Percentiles rank a stretch among this genome's conserved stretches.
Evolutionary conservation across 2,888 invertebrate species (phyloP).

Genomic region (Scaeva pyrastri): DNA sequence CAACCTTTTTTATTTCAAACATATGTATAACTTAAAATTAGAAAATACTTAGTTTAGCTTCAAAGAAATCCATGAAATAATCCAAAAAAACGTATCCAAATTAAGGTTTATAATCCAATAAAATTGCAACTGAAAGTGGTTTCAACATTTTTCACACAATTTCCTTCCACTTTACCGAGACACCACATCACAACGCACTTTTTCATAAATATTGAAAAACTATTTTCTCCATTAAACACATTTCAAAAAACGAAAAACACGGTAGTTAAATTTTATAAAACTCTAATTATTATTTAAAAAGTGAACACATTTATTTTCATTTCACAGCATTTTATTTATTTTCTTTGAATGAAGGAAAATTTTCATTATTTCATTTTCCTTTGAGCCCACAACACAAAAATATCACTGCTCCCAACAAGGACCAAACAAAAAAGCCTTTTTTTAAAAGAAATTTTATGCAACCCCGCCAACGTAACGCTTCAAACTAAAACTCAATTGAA

Average conservation of each 20-base stretch:
- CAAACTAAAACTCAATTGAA: constrained; percentile 70
- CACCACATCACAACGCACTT: background rate
- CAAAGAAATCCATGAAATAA: constrained; percentile 2
- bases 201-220: background rate
- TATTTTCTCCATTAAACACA: background rate
- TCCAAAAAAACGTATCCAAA: constrained; percentile 4
- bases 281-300: background rate
- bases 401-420: constrained; percentile 19
- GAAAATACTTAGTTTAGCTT: constrained; percentile 20
- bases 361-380: constrained; percentile 13
- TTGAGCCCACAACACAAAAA: constrained; percentile 42
- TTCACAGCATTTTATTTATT: constrained; percentile 16
- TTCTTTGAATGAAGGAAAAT: constrained; percentile 39
- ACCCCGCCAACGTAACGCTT: constrained; percentile 73
- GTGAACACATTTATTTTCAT: constrained; percentile 20
- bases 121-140: background rate
- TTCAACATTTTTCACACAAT: background rate
- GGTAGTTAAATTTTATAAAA: background rate
- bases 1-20: background rate
- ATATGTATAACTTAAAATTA: background rate
- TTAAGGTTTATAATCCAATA: constrained; percentile 19
- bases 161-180: background rate
- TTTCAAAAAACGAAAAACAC: background rate
- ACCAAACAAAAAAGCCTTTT: constrained; percentile 35
- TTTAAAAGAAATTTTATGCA: constrained; percentile 60